Conservation (phyloP, 2,888 invertebrate genomes). For the Chrysolina americana region DNA sequence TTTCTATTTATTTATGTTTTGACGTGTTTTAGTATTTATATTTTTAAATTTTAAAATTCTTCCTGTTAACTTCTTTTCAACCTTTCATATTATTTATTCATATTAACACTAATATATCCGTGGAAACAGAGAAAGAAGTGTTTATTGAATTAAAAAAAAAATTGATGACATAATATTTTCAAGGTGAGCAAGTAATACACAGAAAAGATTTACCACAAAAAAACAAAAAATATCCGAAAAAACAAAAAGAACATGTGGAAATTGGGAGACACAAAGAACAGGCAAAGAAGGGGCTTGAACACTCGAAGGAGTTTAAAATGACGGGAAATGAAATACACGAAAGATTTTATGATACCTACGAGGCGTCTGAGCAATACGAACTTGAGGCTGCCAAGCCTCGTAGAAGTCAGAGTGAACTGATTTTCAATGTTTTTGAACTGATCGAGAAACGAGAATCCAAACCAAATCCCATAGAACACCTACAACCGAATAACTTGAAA, state of each 20-base stretch:
- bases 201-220: neutral
- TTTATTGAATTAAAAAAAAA: no score
- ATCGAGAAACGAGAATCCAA: constrained; percentile 17
- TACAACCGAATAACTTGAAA: constrained; percentile 29
- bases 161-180: neutral
- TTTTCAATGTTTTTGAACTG: constrained; percentile 26
- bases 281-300: neutral
- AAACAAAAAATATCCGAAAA: neutral
- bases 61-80: no score
- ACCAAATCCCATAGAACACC: constrained; percentile 8
- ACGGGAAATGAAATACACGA: neutral
- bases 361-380: constrained; percentile 47
- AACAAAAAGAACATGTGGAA: constrained; percentile 1
- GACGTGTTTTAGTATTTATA: no score
- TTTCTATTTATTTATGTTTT: no score
- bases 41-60: no score
- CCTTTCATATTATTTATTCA: no score
- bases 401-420: constrained; percentile 36
- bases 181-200: constrained; percentile 7
- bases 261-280: neutral
- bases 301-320: neutral
- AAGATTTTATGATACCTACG: constrained; percentile 14
- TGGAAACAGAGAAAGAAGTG: no score
- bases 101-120: no score
- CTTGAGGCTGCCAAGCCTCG: constrained; percentile 52